These are phyloP conservation scores for Trachythela sp. DNA, from an alignment of 64 coral and sea anemone genomes.

Conservation along the genomic window DNA sequence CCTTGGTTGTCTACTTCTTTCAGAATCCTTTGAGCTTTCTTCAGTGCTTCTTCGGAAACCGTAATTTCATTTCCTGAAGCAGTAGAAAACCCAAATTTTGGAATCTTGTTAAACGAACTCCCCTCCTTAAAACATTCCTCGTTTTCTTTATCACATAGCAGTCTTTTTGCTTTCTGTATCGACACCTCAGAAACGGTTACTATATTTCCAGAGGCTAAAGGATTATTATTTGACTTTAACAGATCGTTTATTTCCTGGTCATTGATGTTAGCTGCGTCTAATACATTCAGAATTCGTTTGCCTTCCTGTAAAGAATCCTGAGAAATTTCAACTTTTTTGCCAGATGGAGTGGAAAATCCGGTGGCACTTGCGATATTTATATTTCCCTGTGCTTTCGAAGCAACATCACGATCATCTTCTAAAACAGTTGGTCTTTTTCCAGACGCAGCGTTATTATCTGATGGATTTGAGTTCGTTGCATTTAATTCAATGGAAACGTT, in stretches of 20 bases:
- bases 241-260: not conserved
- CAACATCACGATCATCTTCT: not conserved
- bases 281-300: not conserved
- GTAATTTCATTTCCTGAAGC: not conserved
- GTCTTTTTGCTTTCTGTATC: too few relatives aligned
- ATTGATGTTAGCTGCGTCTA: not conserved
- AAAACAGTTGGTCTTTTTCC: not conserved
- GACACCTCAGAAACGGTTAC: too few relatives aligned
- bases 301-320: not conserved
- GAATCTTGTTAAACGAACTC: not conserved
- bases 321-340: not conserved
- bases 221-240: too few relatives aligned
- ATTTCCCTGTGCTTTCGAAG: not conserved
- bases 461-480: not conserved
- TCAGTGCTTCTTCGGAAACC: not conserved
- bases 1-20: not conserved
- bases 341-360: not conserved
- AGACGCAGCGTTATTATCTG: not conserved
- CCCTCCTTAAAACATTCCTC: too few relatives aligned
- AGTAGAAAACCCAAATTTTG: not conserved
- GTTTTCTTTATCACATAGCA: too few relatives aligned
- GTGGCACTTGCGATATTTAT: not conserved
- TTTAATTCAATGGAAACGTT: not conserved
- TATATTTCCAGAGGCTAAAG: too few relatives aligned
- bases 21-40: not conserved